Base-by-base conservation (phyloP, 2,113 vertebrate genomes). In the Etheostoma spectabile region DNA sequence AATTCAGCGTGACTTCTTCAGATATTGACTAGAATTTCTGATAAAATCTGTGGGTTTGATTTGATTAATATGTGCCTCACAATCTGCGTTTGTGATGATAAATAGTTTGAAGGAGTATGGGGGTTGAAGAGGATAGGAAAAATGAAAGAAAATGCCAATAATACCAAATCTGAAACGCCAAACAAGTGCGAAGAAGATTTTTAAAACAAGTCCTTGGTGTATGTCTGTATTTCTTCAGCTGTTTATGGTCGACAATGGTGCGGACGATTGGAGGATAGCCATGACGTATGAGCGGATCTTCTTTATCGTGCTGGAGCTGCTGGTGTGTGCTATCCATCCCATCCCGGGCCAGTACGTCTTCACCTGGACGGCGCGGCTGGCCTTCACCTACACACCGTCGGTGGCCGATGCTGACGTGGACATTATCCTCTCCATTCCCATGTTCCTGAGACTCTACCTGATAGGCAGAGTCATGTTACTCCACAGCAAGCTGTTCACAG, bases 171-270 rank as follows among this genome's bases (percentile, higher is more conserved):
- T 11, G 1, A 62, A 27, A 19, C 15, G 27, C 3, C 6, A 52
- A 71, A 30, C 53, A 55, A 48, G 57, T 48, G 46, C 4, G 11
- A 22, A 51, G 12, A 33, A 62, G 33, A 27, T 5, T 24, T 2
- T 27, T 67, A 8, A 76, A 11, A 12, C 33, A 53, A 30, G 2
- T 62, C 16, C 1, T 66, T 52, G n/a, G 12, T 27, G 2, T 62
- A 0, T 51, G 4, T 69, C 6, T 81, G 35, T 53, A 70, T 79
- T 48, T 24, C 55, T 46, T 8, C 80, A 99, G 97, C 96, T 99
- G 21, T 98, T 99, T 93, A 97, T 99, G 97, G 97, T 98, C 82
- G 97, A 99, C 92, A 97, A 97, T 5, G 97, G 97, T n/a, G 97
- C 97, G 0, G 97, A 98, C 35, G 97, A 99, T 91, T 98, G 97